A percentile compares a stretch with the other conserved stretches of the same genome.
phyloP scores from a whole-genome alignment of 2,888 invertebrate species.

The Mesopsocus fuscifrons region DNA sequence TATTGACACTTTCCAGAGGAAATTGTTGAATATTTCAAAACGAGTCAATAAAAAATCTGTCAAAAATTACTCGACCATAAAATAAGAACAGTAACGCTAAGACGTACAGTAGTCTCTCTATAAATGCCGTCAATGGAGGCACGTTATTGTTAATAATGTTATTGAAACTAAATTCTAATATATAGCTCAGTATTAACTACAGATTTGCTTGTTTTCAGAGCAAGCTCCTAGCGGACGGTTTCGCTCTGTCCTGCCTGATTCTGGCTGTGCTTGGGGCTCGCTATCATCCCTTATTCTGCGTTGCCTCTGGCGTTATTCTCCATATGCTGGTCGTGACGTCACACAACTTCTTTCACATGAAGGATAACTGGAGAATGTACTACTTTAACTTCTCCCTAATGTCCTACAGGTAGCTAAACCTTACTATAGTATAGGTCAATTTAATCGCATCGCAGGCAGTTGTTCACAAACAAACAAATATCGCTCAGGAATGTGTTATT shows the following conservation, averaged over 20 bases:
- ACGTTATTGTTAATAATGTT: too few relatives aligned
- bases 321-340: constrained; percentile 38
- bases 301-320: constrained; percentile 35
- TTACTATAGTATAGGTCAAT: not conserved
- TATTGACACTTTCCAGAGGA: too few relatives aligned
- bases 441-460: not conserved
- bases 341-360: constrained; percentile 62
- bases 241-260: constrained; percentile 24
- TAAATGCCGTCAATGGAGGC: too few relatives aligned
- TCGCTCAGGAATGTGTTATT: too few relatives aligned
- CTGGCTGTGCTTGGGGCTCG: constrained; percentile 20
- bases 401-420: constrained; percentile 35
- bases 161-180: too few relatives aligned
- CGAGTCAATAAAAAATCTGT: too few relatives aligned
- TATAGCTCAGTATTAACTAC: too few relatives aligned
- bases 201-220: constrained; percentile 14
- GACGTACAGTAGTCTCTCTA: too few relatives aligned
- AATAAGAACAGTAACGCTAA: too few relatives aligned
- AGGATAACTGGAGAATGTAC: constrained; percentile 59
- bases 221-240: constrained; percentile 25
- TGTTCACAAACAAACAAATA: too few relatives aligned
- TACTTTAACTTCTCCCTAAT: constrained; percentile 49
- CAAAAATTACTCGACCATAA: too few relatives aligned
- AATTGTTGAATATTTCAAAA: too few relatives aligned
- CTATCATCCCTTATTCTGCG: constrained; percentile 21